Conservation (phyloP, 2,113 vertebrate species). For the Phalacrocorax aristotelis region DNA sequence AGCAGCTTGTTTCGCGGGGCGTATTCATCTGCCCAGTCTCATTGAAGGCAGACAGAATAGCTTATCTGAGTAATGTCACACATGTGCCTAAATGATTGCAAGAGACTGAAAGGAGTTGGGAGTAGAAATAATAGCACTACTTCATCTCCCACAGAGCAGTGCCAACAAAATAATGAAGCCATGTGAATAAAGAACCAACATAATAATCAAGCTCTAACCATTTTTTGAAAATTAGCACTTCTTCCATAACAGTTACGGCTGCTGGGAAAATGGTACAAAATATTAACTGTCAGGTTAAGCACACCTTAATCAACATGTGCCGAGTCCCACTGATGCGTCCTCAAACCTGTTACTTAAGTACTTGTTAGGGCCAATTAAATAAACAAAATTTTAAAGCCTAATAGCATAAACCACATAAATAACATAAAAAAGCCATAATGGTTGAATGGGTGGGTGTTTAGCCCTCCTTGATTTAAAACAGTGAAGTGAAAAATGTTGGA, state of each 20-base stretch:
- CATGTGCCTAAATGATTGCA: conserved; percentile 13
- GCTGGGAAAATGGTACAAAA: conserved; percentile 43
- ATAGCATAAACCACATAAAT: conserved; percentile 53
- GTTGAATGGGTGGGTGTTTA: conserved; percentile 66
- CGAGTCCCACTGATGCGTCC: conserved; percentile 33
- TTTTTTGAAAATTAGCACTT: conserved; percentile 57
- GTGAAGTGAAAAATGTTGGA: conserved; percentile 61
- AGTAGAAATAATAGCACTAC: conserved; percentile 53
- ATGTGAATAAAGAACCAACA: conserved; percentile 33
- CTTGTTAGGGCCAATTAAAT: conserved; percentile 73
- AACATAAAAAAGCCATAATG: conserved; percentile 59
- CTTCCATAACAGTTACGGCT: conserved; percentile 14
- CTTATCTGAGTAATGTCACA: conserved; percentile 26
- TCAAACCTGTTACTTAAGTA: conserved; percentile 54
- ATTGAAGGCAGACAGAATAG: neutral
- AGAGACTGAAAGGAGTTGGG: conserved; percentile 32
- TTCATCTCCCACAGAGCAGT: conserved; percentile 20
- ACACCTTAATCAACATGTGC: conserved; percentile 64
- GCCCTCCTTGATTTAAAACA: conserved; percentile 74
- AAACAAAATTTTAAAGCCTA: conserved; percentile 67
- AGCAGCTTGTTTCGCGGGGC: neutral
- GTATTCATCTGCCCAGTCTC: neutral
- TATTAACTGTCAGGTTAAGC: conserved; percentile 58
- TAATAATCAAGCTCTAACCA: conserved; percentile 43
- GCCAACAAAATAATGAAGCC: conserved; percentile 52